Evolutionary conservation across 2,888 invertebrate species (phyloP), one percentile per base, ranked within the genome.

Genomic region (Gari tellinella): DNA sequence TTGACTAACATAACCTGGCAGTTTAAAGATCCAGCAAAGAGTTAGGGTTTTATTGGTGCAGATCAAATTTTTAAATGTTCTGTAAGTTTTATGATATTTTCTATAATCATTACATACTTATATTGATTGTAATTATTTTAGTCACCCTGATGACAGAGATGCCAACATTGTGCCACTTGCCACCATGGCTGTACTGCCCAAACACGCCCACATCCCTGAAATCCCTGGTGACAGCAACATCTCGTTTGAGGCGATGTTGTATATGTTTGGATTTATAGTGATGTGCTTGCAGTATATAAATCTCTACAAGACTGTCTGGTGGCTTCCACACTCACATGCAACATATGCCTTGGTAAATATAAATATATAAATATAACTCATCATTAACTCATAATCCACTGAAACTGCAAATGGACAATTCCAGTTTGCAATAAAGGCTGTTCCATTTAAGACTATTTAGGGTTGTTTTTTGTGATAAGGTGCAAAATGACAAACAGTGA

Each of bases 291-390:
- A 99, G 93, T 97, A 98, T 90, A 94, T 99, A 46, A 97, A 99
- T 93, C 94, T 99, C 41, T 99, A 99, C 90, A 95, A 97, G 83
- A 98, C 97, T 1, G 96, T 97, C 15, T 99, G 98, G 98, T 99
- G 99, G 99, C 92, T 99, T 60, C 97, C 98, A 0, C 95, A 98
- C 90, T 97, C 98, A 0, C 95, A 97, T 90, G 96, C 95, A 70
- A 95, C 95, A 87, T 96, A 97, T 89, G 95, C 96, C 70, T 94
- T 99, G 94, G 98, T 98, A 93, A 93, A 94, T n/a, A n/a, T n/a
- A n/a, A n/a, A n/a, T n/a, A n/a, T n/a, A n/a, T n/a, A n/a, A n/a
- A n/a, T n/a, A n/a, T n/a, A n/a, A n/a, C n/a, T n/a, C n/a, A n/a
- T n/a, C n/a, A n/a, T n/a, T n/a, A n/a, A n/a, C n/a, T n/a, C n/a